phyloP scores from a whole-genome alignment of 2,888 invertebrate species.

The Icerya purchasi region DNA sequence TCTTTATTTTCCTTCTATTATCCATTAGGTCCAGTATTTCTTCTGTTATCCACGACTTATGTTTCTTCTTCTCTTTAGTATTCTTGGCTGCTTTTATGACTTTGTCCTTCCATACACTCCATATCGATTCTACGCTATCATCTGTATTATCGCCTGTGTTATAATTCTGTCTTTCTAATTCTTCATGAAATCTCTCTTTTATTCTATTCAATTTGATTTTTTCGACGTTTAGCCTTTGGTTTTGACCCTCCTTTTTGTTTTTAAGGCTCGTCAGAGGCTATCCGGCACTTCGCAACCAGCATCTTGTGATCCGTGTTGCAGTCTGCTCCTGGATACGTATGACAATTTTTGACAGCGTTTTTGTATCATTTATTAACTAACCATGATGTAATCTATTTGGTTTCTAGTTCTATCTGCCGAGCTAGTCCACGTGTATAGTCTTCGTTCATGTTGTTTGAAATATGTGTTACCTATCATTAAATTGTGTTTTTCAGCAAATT shows the following conservation, averaged over 20 bases:
- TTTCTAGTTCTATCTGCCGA: background rate
- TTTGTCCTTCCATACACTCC: background rate
- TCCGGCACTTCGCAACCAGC: background rate
- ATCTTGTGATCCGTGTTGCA: background rate
- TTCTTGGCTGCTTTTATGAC: background rate
- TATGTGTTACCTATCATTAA: background rate
- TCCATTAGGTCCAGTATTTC: background rate
- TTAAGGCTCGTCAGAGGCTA: background rate
- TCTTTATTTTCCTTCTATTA: too few relatives aligned
- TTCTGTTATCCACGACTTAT: background rate
- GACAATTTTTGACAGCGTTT: background rate
- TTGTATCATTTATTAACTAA: background rate
- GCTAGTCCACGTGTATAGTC: background rate
- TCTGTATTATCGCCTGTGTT: background rate
- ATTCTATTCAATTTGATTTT: background rate
- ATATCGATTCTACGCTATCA: background rate
- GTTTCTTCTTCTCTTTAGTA: background rate
- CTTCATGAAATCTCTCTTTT: background rate
- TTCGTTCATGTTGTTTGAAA: background rate
- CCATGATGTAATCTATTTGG: background rate
- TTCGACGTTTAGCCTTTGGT: background rate
- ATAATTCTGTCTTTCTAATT: background rate
- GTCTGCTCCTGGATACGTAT: background rate
- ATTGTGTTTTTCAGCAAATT: background rate
- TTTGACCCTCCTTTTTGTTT: background rate